These are phyloP conservation scores for Notodonta dromedarius DNA, from an alignment of 2,888 invertebrate species.

Conservation along the genomic window DNA sequence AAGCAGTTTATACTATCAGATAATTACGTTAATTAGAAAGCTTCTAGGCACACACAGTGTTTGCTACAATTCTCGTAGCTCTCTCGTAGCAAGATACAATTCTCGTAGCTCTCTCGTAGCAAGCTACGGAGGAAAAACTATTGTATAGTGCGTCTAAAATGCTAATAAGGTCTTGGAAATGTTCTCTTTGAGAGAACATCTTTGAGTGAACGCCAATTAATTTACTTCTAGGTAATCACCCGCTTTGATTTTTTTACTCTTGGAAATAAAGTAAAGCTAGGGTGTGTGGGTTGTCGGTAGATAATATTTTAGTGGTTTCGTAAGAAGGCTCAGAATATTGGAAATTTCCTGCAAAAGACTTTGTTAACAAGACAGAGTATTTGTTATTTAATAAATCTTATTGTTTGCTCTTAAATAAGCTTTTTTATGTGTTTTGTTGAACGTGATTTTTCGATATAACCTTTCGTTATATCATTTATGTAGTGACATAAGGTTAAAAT, in stretches of 20 bases:
- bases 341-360: slow-evolving; percentile 21
- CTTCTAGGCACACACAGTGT: slow-evolving; percentile 1
- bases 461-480: not conserved
- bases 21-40: too few relatives aligned
- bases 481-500: not conserved
- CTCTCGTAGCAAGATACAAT: slow-evolving; percentile 25
- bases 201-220: slow-evolving; percentile 22
- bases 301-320: slow-evolving; percentile 16
- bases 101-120: slow-evolving; percentile 28
- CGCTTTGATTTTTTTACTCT: slow-evolving; percentile 12
- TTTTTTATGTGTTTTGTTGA: slow-evolving; percentile 19
- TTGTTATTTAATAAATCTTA: slow-evolving; percentile 32
- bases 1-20: too few relatives aligned
- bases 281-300: slow-evolving; percentile 6
- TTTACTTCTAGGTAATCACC: slow-evolving; percentile 18
- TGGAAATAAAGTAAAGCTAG: slow-evolving; percentile 8
- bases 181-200: slow-evolving; percentile 22
- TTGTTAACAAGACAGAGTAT: slow-evolving; percentile 30
- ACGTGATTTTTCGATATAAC: slow-evolving; percentile 2
- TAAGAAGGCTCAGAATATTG: slow-evolving; percentile 14
- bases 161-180: slow-evolving; percentile 28
- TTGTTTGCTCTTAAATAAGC: slow-evolving; percentile 25
- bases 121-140: slow-evolving; percentile 19
- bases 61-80: slow-evolving; percentile 21
- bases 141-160: slow-evolving; percentile 22